A percentile compares a stretch with the other conserved stretches of the same genome.
Evolutionary conservation across 1,140 invertebrate species (phyloP).

Genomic region (Cylas formicarius): DNA sequence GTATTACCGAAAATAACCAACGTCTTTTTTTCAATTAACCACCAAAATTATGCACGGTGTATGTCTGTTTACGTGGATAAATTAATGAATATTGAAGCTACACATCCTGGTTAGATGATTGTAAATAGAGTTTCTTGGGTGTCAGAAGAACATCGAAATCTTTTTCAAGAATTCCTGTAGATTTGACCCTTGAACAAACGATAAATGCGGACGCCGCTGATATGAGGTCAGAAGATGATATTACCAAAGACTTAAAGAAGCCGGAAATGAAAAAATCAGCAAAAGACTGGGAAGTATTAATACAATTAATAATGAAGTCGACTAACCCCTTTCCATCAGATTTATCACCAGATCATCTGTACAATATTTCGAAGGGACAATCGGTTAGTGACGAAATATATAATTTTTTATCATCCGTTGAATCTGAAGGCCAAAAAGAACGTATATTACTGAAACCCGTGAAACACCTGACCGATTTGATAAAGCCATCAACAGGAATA

Average conservation of each 20-base stretch:
- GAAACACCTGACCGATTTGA: slow-evolving; percentile 13
- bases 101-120: slow-evolving; percentile 24
- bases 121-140: slow-evolving; percentile 26
- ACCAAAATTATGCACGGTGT: slow-evolving; percentile 22
- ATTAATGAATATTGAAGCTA: slow-evolving; percentile 17
- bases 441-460: slow-evolving; percentile 5
- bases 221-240: slow-evolving; percentile 4
- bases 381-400: slow-evolving; percentile 11
- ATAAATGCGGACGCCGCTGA: slow-evolving; percentile 25
- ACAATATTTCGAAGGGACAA: slow-evolving; percentile 12
- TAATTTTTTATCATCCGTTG: slow-evolving; percentile 15
- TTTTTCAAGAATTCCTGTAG: slow-evolving; percentile 29
- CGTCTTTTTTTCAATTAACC: slow-evolving; percentile 21
- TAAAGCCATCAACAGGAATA: slow-evolving; percentile 10
- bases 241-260: slow-evolving; percentile 5
- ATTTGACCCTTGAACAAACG: slow-evolving; percentile 26
- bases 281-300: background rate
- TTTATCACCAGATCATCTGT: slow-evolving; percentile 11
- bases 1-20: slow-evolving; percentile 20
- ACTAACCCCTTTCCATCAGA: slow-evolving; percentile 13
- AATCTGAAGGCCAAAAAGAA: slow-evolving; percentile 11
- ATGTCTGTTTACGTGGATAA: slow-evolving; percentile 21
- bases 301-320: slow-evolving; percentile 3
- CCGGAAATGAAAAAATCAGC: background rate
- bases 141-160: slow-evolving; percentile 24